Evolutionary conservation across 2,113 vertebrate species (phyloP), one percentile per base, ranked within the genome.

Genomic region (Amphiprion percula): DNA sequence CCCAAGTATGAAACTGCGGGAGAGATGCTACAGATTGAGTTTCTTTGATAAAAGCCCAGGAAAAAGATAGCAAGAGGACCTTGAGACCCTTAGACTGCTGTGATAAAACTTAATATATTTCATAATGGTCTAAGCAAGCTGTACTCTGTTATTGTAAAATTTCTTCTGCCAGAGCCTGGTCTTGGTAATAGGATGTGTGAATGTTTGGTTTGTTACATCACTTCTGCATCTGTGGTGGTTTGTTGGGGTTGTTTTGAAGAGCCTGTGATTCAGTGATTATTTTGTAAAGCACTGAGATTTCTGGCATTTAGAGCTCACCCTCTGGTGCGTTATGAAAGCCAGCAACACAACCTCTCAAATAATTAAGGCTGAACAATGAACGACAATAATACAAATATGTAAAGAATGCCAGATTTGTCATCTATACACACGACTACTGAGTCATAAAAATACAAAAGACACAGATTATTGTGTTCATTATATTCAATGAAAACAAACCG

Each of bases 311-410:
- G 24, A 50, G 56, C 26, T 76, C 65, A 80, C 79, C 76, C 71
- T 87, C 84, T 89, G 71, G 19, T 77, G 78, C 55, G 71, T 70
- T 26, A 33, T 54, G 60, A 70, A 74, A 63, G 65, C 78, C 68
- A 84, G 55, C 54, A 82, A 75, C 70, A 2, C 77, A 53, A n/a
- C 50, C 60, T 77, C 73, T 63, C n/a, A 74, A 10, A 33, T 55
- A 47, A 17, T n/a, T 70, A 46, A 28, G 52, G 49, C 44, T 52
- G 65, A 74, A 82, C 39, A 74, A 71, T 64, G 12, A 44, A 83
- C 24, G 46, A 68, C 50, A 47, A 4, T 64, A 12, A 50, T 55
- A 44, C 52, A 68, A 50, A 59, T 21, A 33, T 65, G n/a, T 26
- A 17, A 55, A 2, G 44, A 56, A 19, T 3, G 33, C 21, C 28